phyloP scores from a whole-genome alignment of 2,797 vertebrate species.

The Rhadinocentrus ornatus region DNA sequence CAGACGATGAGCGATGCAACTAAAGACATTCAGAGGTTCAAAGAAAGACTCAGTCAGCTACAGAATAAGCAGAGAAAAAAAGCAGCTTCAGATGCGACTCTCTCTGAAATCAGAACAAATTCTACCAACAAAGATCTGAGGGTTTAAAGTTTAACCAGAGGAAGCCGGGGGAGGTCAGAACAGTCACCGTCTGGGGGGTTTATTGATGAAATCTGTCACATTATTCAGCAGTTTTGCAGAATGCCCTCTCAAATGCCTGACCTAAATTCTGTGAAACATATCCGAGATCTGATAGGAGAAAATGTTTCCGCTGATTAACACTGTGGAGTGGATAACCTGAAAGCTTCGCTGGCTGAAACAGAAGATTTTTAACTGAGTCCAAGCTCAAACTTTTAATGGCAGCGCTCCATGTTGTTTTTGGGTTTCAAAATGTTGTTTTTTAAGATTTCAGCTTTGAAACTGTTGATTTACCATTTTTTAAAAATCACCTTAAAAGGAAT shows the following conservation, averaged over 20 bases:
- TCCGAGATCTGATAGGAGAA: not conserved
- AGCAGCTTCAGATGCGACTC: not conserved
- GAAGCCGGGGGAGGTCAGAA: not conserved
- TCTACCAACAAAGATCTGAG: not conserved
- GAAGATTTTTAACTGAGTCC: too few species aligned
- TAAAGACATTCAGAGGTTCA: not conserved
- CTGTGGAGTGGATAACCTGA: not conserved
- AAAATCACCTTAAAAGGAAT: not conserved
- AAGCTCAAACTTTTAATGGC: too few species aligned
- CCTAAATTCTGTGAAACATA: not conserved
- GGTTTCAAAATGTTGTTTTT: too few species aligned
- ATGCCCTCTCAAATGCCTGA: not conserved
- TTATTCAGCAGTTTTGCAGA: not conserved
- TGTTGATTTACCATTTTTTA: not conserved
- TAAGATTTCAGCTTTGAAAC: too few species aligned
- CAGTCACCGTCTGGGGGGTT: not conserved
- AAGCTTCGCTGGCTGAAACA: not conserved
- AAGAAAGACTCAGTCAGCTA: not conserved
- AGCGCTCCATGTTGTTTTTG: too few species aligned
- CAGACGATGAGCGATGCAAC: not conserved
- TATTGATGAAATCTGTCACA: not conserved
- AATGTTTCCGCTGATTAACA: not conserved
- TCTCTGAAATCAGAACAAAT: not conserved
- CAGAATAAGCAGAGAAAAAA: not conserved
- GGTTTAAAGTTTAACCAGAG: not conserved